Evolutionary conservation across 2,797 vertebrate genomes (phyloP), one percentile per base, ranked within the genome.

Genomic region (Clarias laeviceps): DNA sequence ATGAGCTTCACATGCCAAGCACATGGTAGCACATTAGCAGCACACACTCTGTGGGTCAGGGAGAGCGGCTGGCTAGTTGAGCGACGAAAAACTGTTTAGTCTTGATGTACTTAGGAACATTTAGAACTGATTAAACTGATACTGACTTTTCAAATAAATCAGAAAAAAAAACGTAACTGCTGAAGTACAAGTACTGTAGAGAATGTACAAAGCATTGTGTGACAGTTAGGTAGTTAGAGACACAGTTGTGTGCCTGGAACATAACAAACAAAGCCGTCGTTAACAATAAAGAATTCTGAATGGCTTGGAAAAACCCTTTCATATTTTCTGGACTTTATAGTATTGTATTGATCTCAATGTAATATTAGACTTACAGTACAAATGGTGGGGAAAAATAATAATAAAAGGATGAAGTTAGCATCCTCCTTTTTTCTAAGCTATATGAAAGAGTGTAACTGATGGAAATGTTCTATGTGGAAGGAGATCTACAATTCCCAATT

Each of bases 11-110:
- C 45, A 29, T 11, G 22, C 5, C 7, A 17, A 1, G 15, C 15
- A n/a, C 18, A 65, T 2, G 11, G 29, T 68, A 83, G 74, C 83
- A 65, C 37, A 45, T 84, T 82, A 77, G 74, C 82, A 62, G 50
- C 62, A 29, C 37, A 37, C 83, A 64, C 56, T 61, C 18, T 40
- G 54, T 15, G 74, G n/a, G 14, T 74, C 50, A 14, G 29, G 57
- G 18, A 29, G 73, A 32, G 27, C 61, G 50, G 20, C 59, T 50
- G 57, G 40, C 11, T 24, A 27, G 37, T 7, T 59, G 29, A 73
- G 54, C 73, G 8, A 79, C 65, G 32, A 20, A 11, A 6, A 2
- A 18, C 79, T 79, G 65, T 64, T 54, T 27, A 70, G 54, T 61
- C 37, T 80, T 15, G 3, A 64, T 18, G 50, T 27, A 56, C 11